Base-by-base conservation (phyloP, 2,797 vertebrate species). In the Limosa lapponica region DNA sequence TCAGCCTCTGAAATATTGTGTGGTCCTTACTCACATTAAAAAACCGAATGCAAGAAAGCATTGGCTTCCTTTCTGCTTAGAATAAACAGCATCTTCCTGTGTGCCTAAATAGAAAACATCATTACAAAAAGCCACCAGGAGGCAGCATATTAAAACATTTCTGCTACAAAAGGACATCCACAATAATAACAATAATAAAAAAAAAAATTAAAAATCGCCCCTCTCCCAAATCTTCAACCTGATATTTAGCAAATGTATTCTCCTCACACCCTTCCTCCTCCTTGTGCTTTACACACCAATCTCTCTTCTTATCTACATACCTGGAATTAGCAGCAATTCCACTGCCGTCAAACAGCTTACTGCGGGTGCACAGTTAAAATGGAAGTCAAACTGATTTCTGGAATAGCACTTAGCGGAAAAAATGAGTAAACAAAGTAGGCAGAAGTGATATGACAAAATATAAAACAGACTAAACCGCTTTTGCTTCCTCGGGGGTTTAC, bases 141-240 rank as follows among this genome's bases (percentile, higher is more conserved):
- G 96, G 96, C 96, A 96, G 94, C 77, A 87, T 22, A 84, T 41
- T 41, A 90, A 83, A 95, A 55, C 46, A 44, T 9, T 49, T 73
- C 48, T 57, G 41, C 51, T 59, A 24, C 11, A 22, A 84, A 74
- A 48, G 17, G 48, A 28, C 7, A 58, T 10, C 15, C 17, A 22
- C 17, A 24, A 27, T 4, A 46, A 72, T 10, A 23, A 72, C 24
- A 23, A 24, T 44, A 44, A 44, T 43, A 17, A 44, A 48, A 37
- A 16, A 15, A 20, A 24, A 44, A 30, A 22, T 1, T 1, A n/a
- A 39, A 54, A 61, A 9, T 4, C 9, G 7, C 2, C 20, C 8
- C n/a, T 46, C 43, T 71, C n/a, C 43, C 58, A 64, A 4, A 69
- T 51, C 39, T 43, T 66, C 24, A 46, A 17, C 12, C 54, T 28